A percentile compares a stretch with the other conserved stretches of the same genome.
phyloP scores from a whole-genome alignment of 2,113 vertebrate species.

The Myotis yumanensis region DNA sequence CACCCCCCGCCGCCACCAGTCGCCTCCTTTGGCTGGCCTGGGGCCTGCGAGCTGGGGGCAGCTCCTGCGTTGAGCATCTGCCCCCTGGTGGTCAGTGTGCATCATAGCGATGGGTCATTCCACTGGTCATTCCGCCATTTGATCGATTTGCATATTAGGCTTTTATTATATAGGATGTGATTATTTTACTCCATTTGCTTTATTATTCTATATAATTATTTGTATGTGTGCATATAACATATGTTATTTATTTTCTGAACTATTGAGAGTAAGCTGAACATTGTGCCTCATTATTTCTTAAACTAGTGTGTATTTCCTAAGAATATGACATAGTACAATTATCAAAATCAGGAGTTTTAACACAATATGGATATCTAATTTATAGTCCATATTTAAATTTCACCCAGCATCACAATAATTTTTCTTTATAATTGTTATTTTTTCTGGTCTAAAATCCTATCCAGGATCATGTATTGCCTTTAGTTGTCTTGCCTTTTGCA shows the following conservation, averaged over 20 bases:
- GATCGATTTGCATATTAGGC: no score
- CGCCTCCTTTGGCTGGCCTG: no score
- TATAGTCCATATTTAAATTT: background rate
- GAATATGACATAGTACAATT: background rate
- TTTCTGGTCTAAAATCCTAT: background rate
- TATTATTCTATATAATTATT: background rate
- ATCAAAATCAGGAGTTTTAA: background rate
- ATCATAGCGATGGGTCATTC: no score
- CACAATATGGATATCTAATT: background rate
- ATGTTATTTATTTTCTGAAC: constrained; percentile 17
- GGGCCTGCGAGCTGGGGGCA: no score
- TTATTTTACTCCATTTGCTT: background rate
- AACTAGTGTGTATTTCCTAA: constrained; percentile 31
- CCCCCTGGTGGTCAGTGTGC: no score
- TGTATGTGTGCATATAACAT: background rate
- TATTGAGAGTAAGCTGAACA: background rate
- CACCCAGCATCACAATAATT: background rate
- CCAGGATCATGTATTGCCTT: background rate
- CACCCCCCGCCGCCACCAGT: no score
- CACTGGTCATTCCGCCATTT: no score
- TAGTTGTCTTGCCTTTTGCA: background rate
- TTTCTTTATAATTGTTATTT: background rate
- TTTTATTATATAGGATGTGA: no score
- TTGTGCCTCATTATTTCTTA: background rate
- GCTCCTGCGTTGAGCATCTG: no score